These are phyloP conservation scores for Trachythela sp. DNA, from an alignment of 64 coral and sea anemone genomes.

Conservation along the genomic window DNA sequence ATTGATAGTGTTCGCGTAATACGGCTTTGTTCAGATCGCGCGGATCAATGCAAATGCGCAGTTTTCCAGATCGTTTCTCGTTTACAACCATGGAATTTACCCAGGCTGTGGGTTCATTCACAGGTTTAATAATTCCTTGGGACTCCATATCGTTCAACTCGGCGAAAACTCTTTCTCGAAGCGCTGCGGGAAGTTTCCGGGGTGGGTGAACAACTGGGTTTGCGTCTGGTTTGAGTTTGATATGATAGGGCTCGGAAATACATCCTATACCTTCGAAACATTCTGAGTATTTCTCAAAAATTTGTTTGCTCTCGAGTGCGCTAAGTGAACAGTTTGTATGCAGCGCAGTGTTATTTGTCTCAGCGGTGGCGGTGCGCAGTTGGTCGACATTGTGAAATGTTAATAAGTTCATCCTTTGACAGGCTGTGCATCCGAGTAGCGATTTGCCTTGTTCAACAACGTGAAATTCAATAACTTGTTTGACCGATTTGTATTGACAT, in stretches of 20 bases:
- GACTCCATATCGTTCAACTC: constrained; percentile 43
- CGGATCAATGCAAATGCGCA: constrained; percentile 54
- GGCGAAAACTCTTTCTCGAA: constrained; percentile 5
- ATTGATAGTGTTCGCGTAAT: constrained; percentile 34
- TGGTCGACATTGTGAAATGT: constrained; percentile 32
- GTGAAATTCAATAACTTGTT: constrained; percentile 30
- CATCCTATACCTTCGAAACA: constrained; percentile 57
- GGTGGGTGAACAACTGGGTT: no score
- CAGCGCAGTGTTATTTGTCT: background rate
- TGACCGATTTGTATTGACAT: constrained; percentile 14
- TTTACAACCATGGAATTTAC: constrained; percentile 47
- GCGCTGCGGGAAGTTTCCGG: constrained; percentile 42
- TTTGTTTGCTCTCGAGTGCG: constrained; percentile 1
- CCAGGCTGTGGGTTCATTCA: constrained; percentile 32
- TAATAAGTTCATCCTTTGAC: constrained; percentile 27
- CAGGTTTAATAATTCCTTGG: constrained; percentile 28
- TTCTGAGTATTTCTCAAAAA: constrained; percentile 17
- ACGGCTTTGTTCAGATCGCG: constrained; percentile 53
- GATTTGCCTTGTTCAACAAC: constrained; percentile 46
- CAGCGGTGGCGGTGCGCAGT: background rate
- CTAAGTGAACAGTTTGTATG: background rate
- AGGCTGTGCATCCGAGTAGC: constrained; percentile 42
- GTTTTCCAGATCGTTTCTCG: constrained; percentile 20
- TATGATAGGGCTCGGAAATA: constrained; percentile 36
- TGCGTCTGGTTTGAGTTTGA: no score